These are phyloP conservation scores for Acyrthosiphon pisum DNA, from an alignment of 1,140 invertebrate species.

Conservation along the genomic window DNA sequence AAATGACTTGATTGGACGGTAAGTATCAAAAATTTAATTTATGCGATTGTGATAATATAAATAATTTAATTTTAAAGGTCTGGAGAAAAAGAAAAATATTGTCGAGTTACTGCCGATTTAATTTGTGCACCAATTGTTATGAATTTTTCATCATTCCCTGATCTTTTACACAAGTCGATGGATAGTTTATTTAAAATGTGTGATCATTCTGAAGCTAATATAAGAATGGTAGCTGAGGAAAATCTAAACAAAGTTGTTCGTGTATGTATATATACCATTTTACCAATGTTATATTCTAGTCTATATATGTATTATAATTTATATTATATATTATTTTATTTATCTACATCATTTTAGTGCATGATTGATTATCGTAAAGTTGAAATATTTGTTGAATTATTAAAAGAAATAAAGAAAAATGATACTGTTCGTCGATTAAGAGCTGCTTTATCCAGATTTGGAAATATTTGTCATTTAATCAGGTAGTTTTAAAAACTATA, in stretches of 20 bases:
- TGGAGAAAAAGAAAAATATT: slow-evolving; percentile 53
- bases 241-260: slow-evolving; percentile 51
- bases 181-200: slow-evolving; percentile 53
- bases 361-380: slow-evolving; percentile 51
- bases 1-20: slow-evolving; percentile 48
- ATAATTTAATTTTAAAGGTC: slow-evolving; percentile 36
- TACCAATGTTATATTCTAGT: background rate
- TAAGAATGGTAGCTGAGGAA: slow-evolving; percentile 53
- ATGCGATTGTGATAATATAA: background rate
- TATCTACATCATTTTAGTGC: slow-evolving; percentile 30
- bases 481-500: background rate
- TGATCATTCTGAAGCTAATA: slow-evolving; percentile 49
- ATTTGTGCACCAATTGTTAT: slow-evolving; percentile 52
- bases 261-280: slow-evolving; percentile 24
- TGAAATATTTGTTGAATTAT: slow-evolving; percentile 54
- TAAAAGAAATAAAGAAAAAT: slow-evolving; percentile 53
- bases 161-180: slow-evolving; percentile 35
- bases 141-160: slow-evolving; percentile 53
- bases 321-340: background rate
- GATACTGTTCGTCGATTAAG: slow-evolving; percentile 50
- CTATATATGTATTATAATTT: background rate
- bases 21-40: background rate
- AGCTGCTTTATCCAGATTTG: slow-evolving; percentile 55
- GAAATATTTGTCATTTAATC: slow-evolving; percentile 53
- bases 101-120: slow-evolving; percentile 48